Percentiles rank a stretch among this genome's conserved stretches.
These are phyloP conservation scores for Brachypodius melanocephalos DNA, from an alignment of 2,113 vertebrate genomes.

Conservation along the genomic window DNA sequence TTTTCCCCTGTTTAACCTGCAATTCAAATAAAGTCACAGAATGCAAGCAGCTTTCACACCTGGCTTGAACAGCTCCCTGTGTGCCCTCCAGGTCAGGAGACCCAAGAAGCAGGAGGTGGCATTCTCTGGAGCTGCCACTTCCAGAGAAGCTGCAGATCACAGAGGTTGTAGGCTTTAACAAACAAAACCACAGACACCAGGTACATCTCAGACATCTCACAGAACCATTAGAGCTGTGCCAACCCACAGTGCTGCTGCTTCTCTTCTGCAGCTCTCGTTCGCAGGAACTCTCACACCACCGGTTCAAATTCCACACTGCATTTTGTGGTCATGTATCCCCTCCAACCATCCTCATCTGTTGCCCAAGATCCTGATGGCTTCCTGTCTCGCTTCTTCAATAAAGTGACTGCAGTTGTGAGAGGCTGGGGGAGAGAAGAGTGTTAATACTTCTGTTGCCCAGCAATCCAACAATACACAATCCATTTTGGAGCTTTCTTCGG, in stretches of 20 bases:
- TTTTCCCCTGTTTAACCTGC: background rate
- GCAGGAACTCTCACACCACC: rapidly evolving
- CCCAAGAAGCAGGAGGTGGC: background rate
- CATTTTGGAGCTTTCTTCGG: background rate
- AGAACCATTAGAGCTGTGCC: background rate
- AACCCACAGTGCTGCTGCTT: rapidly evolving
- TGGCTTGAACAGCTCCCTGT: background rate
- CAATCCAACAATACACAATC: background rate
- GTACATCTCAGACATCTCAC: background rate
- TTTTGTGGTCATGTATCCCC: rapidly evolving
- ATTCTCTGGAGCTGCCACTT: background rate
- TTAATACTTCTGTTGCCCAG: background rate
- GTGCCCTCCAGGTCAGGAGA: background rate
- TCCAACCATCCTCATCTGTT: background rate
- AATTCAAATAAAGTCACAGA: background rate
- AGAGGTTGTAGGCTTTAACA: background rate
- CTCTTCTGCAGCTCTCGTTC: background rate
- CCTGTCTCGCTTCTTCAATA: background rate
- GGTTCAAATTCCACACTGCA: background rate
- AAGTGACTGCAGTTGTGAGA: background rate
- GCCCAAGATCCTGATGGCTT: background rate
- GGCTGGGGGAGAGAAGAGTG: background rate
- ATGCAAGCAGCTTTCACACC: background rate
- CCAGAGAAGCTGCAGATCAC: background rate
- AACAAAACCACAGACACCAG: background rate